Conservation (phyloP, 2,888 invertebrate species). For the Luperina testacea region DNA sequence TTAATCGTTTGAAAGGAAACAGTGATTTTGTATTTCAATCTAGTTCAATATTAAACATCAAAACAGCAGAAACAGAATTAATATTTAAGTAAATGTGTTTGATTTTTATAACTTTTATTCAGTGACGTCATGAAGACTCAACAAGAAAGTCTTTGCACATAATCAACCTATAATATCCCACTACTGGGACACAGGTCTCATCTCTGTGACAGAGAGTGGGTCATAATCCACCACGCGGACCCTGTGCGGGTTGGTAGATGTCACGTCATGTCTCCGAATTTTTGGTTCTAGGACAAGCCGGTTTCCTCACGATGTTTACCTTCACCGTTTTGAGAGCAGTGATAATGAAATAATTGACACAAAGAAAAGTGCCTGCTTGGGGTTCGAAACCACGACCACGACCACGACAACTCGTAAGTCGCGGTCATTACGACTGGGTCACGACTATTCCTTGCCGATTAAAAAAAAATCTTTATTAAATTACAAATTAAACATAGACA, state of each 20-base stretch:
- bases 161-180: no score
- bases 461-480: conserved; percentile 2
- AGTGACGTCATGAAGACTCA: background rate
- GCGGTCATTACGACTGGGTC: no score
- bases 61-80: background rate
- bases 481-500: background rate
- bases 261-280: background rate
- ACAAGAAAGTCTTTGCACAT: background rate
- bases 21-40: background rate
- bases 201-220: no score
- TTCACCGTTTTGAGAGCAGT: no score
- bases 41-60: background rate
- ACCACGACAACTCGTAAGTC: no score
- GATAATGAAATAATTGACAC: no score
- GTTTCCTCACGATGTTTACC: background rate
- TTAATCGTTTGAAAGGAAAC: background rate
- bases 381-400: no score
- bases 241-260: no score
- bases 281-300: background rate
- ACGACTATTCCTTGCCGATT: no score
- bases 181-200: no score
- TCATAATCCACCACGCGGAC: no score
- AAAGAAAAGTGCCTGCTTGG: no score
- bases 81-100: background rate
- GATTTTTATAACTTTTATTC: background rate